Evolutionary conservation across 2,113 vertebrate species (phyloP), one percentile per base, ranked within the genome.

Genomic region (Sturnus vulgaris): DNA sequence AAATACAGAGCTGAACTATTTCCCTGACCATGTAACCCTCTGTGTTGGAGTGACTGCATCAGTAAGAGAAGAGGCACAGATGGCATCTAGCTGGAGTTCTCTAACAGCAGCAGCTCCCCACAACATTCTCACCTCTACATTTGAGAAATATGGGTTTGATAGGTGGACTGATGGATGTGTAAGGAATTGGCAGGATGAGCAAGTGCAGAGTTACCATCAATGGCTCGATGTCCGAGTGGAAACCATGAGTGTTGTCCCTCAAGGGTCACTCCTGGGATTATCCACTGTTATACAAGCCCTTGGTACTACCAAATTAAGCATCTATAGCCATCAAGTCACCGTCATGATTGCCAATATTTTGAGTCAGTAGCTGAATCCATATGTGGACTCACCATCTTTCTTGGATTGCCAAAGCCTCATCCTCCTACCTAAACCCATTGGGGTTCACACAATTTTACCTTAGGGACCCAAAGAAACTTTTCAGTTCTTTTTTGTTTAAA

Each of bases 361-460:
- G 60, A 95, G 46, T 92, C 81, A 95, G 82, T 86, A 96, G 68
- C 82, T 16, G 49, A 96, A 97, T 94, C 64, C 71, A 52, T 93
- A 83, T 86, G 63, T 94, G 81, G 46, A 37, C 89, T 91, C 37
- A 72, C 49, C 44, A 96, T 90, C 60, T 86, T 85, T 94, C 93
- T 90, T 93, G 56, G 85, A 96, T 84, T 93, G 93, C 80, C 84
- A 94, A 81, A 71, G 68, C 40, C 69, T 92, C 46, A 76, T 96
- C 61, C 77, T 96, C 89, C 53, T 91, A 86, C 68, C 70, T 88
- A 79, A 96, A 83, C 19, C 55, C 44, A 90, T 96, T 93, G 97
- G 30, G 21, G 39, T 91, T 97, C 96, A 83, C 46, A 95, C 84
- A 28, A 88, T 93, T 94, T 97, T 96, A 93, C 87, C 90, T 93